A percentile compares a stretch with the other conserved stretches of the same genome.
phyloP scores from a whole-genome alignment of 2,888 invertebrate genomes.

The Aleiodes leptofemur region DNA sequence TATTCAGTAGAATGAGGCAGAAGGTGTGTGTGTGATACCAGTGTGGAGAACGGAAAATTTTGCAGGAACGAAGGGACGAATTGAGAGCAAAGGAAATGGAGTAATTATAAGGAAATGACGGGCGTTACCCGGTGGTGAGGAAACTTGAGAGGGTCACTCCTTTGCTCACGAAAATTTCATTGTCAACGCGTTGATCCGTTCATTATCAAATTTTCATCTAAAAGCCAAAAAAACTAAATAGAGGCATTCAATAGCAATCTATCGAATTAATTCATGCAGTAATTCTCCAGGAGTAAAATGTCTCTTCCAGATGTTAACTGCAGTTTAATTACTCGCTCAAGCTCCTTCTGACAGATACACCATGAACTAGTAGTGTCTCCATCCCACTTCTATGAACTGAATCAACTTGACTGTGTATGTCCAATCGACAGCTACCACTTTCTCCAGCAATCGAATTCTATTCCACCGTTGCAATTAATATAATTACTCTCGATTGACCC shows the following conservation, averaged over 20 bases:
- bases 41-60: neutral
- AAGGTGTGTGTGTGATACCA: neutral
- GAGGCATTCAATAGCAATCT: no score
- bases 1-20: slow-evolving; percentile 15
- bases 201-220: neutral
- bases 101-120: slow-evolving; percentile 74
- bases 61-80: slow-evolving; percentile 30
- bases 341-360: slow-evolving; percentile 61
- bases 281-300: slow-evolving; percentile 50
- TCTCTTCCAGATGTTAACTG: slow-evolving; percentile 67
- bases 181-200: slow-evolving; percentile 2
- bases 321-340: slow-evolving; percentile 66
- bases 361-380: slow-evolving; percentile 41
- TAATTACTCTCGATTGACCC: slow-evolving; percentile 56
- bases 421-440: slow-evolving; percentile 34
- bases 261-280: slow-evolving; percentile 5
- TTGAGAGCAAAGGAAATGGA: slow-evolving; percentile 68
- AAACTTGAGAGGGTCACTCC: slow-evolving; percentile 60
- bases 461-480: slow-evolving; percentile 63
- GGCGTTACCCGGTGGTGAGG: slow-evolving; percentile 71
- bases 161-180: slow-evolving; percentile 47
- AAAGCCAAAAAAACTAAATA: no score
- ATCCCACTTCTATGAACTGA: slow-evolving; percentile 35
- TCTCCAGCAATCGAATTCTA: slow-evolving; percentile 50
- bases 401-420: slow-evolving; percentile 47